phyloP scores from a whole-genome alignment of 23 tunicate genomes.

The Ascidia mentula region DNA sequence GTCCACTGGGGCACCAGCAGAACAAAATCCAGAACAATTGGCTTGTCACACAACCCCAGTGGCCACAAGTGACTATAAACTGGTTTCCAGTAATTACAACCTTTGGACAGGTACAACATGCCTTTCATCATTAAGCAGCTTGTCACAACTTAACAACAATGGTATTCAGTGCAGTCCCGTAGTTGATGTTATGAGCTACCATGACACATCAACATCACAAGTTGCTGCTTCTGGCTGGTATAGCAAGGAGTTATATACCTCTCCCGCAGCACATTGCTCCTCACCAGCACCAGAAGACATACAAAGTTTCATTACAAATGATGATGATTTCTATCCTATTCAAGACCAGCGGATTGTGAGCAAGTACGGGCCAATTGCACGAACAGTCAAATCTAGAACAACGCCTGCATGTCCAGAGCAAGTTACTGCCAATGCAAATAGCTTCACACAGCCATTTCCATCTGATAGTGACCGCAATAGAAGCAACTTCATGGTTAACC shows the following conservation, averaged over 20 bases:
- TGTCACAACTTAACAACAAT: background rate
- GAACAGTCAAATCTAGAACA: constrained; percentile 71
- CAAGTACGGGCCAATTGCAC: constrained; percentile 92
- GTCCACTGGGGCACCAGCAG: background rate
- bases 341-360: constrained; percentile 75
- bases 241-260: background rate
- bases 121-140: constrained; percentile 25
- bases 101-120: constrained; percentile 55
- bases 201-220: constrained; percentile 39
- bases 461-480: constrained; percentile 36
- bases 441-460: constrained; percentile 29
- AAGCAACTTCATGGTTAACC: constrained; percentile 35
- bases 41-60: background rate
- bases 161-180: background rate
- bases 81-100: constrained; percentile 20
- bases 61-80: background rate
- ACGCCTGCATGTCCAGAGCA: constrained; percentile 61
- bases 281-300: background rate
- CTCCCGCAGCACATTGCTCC: background rate
- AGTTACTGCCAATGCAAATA: constrained; percentile 58
- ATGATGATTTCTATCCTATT: constrained; percentile 77
- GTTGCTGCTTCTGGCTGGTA: constrained; percentile 20
- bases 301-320: constrained; percentile 7
- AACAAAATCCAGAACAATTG: too few species aligned
- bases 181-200: constrained; percentile 35